Evolutionary conservation across 2,888 invertebrate genomes (phyloP).

Genomic region (Thymelicus lineola): DNA sequence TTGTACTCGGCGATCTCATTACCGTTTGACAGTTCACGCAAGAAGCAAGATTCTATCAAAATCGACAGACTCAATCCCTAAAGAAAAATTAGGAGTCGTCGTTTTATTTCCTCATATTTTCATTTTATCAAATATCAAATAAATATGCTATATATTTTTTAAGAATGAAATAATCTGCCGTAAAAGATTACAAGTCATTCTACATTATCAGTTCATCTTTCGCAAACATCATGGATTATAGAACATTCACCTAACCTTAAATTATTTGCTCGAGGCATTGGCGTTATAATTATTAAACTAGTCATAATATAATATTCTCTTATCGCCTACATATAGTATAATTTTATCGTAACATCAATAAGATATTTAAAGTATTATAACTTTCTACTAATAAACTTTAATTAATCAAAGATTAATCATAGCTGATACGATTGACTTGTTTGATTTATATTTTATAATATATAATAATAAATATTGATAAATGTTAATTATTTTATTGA

Average conservation of each 20-base stretch:
- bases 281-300: conserved; percentile 51
- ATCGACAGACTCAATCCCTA: too few relatives aligned
- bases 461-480: neutral
- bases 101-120: too few relatives aligned
- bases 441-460: neutral
- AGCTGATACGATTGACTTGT: neutral
- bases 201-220: conserved; percentile 50
- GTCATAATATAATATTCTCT: conserved; percentile 21
- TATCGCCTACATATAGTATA: neutral
- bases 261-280: conserved; percentile 52
- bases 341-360: conserved; percentile 7
- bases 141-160: too few relatives aligned
- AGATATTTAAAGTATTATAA: neutral
- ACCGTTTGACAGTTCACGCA: conserved; percentile 18
- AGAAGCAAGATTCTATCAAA: too few relatives aligned
- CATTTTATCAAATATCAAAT: too few relatives aligned
- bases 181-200: conserved; percentile 43
- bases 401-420: neutral
- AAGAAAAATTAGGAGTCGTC: too few relatives aligned
- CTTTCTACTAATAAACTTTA: neutral
- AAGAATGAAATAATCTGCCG: conserved; percentile 4
- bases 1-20: conserved; percentile 13
- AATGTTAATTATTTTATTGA: neutral
- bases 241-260: conserved; percentile 50
- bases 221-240: conserved; percentile 48